These are phyloP conservation scores for Stomatorhinus ivindoensis DNA, from an alignment of 2,113 vertebrate species.

Conservation along the genomic window DNA sequence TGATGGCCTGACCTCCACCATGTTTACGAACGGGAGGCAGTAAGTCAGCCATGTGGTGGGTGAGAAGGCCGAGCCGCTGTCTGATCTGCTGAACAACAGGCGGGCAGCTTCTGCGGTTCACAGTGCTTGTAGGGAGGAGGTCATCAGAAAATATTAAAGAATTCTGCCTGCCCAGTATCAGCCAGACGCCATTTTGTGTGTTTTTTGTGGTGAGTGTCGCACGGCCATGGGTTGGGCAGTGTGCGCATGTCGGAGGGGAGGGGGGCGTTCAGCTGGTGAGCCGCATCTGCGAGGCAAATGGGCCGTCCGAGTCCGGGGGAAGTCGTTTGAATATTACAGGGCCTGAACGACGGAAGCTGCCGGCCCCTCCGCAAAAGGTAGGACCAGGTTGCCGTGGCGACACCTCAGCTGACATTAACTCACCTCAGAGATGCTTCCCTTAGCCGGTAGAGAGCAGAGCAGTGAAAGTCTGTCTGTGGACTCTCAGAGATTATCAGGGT, in stretches of 20 bases:
- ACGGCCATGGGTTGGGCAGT: not conserved
- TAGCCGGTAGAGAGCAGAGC: not conserved
- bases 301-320: not conserved
- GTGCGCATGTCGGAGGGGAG: not conserved
- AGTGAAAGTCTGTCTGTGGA: not conserved
- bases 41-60: constrained; percentile 30
- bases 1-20: constrained; percentile 19
- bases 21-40: constrained; percentile 26
- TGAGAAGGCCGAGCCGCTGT: not conserved
- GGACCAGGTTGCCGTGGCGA: constrained; percentile 1
- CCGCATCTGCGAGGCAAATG: not conserved
- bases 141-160: not conserved
- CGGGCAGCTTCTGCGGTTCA: not conserved
- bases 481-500: not conserved
- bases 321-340: constrained; percentile 16
- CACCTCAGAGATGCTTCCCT: not conserved
- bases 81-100: not conserved
- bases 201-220: not conserved
- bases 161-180: not conserved
- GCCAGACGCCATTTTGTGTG: not conserved
- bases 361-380: not conserved
- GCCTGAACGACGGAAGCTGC: not conserved
- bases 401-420: not conserved
- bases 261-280: not conserved
- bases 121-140: not conserved